A percentile compares a stretch with the other conserved stretches of the same genome.
phyloP scores from a whole-genome alignment of 2,797 vertebrate species.

The Knipowitschia caucasica region DNA sequence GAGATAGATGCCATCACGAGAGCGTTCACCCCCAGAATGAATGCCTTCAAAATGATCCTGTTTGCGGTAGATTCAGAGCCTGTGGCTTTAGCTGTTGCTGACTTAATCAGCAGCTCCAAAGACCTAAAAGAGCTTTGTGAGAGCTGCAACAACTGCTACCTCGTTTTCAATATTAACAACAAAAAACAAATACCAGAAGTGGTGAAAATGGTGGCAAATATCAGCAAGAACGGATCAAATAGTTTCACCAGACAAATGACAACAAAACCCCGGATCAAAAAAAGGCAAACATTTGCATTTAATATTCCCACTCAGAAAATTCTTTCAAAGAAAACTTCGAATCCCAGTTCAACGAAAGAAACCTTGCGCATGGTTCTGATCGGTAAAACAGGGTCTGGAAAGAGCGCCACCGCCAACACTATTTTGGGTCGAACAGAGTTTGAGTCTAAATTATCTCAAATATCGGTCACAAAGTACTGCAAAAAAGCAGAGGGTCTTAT shows the following conservation, averaged over 20 bases:
- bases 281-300: background rate
- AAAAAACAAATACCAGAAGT: conserved; percentile 4
- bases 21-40: conserved; percentile 8
- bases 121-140: conserved; percentile 10
- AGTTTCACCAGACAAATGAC: conserved; percentile 4
- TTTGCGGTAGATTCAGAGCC: conserved; percentile 17
- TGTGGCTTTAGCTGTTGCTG: background rate
- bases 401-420: conserved; percentile 45
- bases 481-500: conserved; percentile 17
- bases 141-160: conserved; percentile 4
- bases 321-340: background rate
- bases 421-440: conserved; percentile 13
- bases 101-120: background rate
- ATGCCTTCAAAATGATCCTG: conserved; percentile 33
- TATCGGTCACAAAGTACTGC: conserved; percentile 30
- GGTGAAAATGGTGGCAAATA: conserved; percentile 11
- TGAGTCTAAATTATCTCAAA: background rate
- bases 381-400: conserved; percentile 47
- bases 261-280: background rate
- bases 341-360: background rate
- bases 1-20: conserved; percentile 40
- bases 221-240: background rate
- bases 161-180: conserved; percentile 11
- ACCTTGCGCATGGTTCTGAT: conserved; percentile 41
- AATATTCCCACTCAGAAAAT: background rate